Evolutionary conservation across 1,140 invertebrate genomes (phyloP).

Genomic region (Nymphalis io): DNA sequence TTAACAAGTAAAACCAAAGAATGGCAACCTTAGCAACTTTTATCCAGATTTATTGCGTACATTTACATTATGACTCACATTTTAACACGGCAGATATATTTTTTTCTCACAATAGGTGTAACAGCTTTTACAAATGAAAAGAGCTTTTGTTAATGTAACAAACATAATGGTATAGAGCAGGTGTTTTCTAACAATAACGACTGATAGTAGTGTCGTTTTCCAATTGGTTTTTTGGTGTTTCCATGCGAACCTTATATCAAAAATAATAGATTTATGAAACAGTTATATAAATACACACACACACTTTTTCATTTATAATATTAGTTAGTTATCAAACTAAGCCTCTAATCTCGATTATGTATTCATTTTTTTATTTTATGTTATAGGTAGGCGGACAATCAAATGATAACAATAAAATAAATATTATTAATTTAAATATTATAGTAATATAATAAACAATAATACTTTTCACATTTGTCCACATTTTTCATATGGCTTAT

Average conservation of each 20-base stretch:
- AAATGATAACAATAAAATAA: too few relatives aligned
- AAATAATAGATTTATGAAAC: too few relatives aligned
- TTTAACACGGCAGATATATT: conserved; percentile 21
- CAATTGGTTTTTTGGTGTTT: conserved; percentile 1
- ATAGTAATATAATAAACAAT: too few relatives aligned
- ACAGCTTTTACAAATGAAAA: conserved; percentile 25
- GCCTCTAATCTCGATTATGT: too few relatives aligned
- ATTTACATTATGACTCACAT: conserved; percentile 21
- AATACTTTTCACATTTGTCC: too few relatives aligned
- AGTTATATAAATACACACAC: too few relatives aligned
- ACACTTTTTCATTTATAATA: too few relatives aligned
- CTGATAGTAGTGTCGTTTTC: conserved; percentile 4
- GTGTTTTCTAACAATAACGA: conserved; percentile 30
- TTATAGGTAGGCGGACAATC: too few relatives aligned
- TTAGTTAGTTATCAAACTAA: too few relatives aligned
- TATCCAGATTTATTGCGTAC: conserved; percentile 14
- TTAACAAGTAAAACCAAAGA: not conserved
- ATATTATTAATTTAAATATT: too few relatives aligned
- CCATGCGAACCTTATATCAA: not conserved
- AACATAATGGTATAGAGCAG: conserved; percentile 20
- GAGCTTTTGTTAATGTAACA: conserved; percentile 18
- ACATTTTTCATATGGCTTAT: too few relatives aligned
- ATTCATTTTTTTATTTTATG: too few relatives aligned
- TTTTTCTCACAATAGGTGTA: conserved; percentile 30
- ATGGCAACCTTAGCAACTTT: conserved; percentile 1